Percentiles rank a stretch among this genome's conserved stretches.
Conservation (phyloP, 2,888 invertebrate genomes). For the Nomada lathburiana region DNA sequence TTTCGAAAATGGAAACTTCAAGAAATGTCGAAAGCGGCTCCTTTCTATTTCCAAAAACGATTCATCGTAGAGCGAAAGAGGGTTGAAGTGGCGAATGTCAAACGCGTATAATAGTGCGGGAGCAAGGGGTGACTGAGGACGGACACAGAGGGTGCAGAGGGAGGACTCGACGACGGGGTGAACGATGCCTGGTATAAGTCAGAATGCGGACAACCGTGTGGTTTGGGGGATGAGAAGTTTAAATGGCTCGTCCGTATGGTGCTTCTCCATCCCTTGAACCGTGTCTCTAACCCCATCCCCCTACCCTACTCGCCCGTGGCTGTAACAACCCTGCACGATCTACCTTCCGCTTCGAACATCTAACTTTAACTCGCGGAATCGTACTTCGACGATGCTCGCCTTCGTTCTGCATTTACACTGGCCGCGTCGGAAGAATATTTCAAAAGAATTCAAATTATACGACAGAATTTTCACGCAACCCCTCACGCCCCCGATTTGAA, state of each 20-base stretch:
- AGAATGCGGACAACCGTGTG: constrained; percentile 84
- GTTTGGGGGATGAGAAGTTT: constrained; percentile 84
- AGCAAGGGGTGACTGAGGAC: constrained; percentile 58
- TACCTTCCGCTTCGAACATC: constrained; percentile 56
- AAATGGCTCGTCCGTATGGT: constrained; percentile 84
- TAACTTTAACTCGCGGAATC: constrained; percentile 54
- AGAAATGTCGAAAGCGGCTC: neutral
- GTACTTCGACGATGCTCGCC: constrained; percentile 13
- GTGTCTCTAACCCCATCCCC: constrained; percentile 44
- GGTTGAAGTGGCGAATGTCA: constrained; percentile 75
- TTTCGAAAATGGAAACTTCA: neutral
- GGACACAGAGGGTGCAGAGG: constrained; percentile 65
- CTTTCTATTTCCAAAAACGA: constrained; percentile 41
- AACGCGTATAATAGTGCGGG: constrained; percentile 72
- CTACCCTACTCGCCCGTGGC: constrained; percentile 14
- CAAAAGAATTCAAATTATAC: neutral
- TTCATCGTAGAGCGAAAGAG: constrained; percentile 59
- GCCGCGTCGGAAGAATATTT: neutral
- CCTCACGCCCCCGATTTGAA: too few species aligned
- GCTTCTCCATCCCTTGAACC: constrained; percentile 75
- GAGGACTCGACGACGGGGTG: constrained; percentile 78
- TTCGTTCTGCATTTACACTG: constrained; percentile 8
- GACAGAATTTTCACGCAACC: too few species aligned
- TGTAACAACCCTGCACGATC: constrained; percentile 51
- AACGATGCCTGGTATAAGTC: constrained; percentile 84